Percentiles rank a stretch among this genome's conserved stretches.
phyloP scores from a whole-genome alignment of 2,797 vertebrate genomes.

The Spondyliosoma cantharus region DNA sequence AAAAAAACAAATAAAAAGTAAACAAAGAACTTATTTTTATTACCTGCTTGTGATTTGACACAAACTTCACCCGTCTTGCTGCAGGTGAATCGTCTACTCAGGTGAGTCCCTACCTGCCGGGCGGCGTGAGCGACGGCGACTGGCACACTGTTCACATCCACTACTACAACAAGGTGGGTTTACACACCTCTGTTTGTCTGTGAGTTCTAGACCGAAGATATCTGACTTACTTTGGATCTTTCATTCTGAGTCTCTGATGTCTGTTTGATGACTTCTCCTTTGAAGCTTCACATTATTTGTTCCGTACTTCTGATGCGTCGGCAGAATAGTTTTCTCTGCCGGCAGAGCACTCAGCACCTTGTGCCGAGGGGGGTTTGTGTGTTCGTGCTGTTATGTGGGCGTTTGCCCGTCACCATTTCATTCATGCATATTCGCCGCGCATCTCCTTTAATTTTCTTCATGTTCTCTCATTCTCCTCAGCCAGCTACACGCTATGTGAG shows the following conservation, averaged over 20 bases:
- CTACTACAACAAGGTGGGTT: slow-evolving; percentile 96
- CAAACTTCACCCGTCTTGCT: slow-evolving; percentile 12
- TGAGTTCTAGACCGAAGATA: neutral
- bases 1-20: too few relatives aligned
- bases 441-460: slow-evolving; percentile 77
- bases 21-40: neutral
- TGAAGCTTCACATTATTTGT: slow-evolving; percentile 23
- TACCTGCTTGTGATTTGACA: neutral
- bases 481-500: slow-evolving; percentile 81
- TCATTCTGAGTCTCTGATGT: neutral
- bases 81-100: slow-evolving; percentile 95
- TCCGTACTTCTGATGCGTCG: slow-evolving; percentile 31
- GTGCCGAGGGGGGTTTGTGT: slow-evolving; percentile 35
- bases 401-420: slow-evolving; percentile 58
- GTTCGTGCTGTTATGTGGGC: slow-evolving; percentile 26
- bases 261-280: slow-evolving; percentile 15
- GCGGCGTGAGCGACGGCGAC: slow-evolving; percentile 96
- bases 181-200: neutral
- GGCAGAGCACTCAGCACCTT: slow-evolving; percentile 42
- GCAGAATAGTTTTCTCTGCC: slow-evolving; percentile 48
- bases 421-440: slow-evolving; percentile 56
- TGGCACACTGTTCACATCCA: slow-evolving; percentile 96
- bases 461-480: slow-evolving; percentile 78
- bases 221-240: slow-evolving; percentile 15
- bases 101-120: slow-evolving; percentile 92